These are phyloP conservation scores for Urocyon cinereoargenteus DNA, from an alignment of 2,797 vertebrate genomes.

Conservation along the genomic window DNA sequence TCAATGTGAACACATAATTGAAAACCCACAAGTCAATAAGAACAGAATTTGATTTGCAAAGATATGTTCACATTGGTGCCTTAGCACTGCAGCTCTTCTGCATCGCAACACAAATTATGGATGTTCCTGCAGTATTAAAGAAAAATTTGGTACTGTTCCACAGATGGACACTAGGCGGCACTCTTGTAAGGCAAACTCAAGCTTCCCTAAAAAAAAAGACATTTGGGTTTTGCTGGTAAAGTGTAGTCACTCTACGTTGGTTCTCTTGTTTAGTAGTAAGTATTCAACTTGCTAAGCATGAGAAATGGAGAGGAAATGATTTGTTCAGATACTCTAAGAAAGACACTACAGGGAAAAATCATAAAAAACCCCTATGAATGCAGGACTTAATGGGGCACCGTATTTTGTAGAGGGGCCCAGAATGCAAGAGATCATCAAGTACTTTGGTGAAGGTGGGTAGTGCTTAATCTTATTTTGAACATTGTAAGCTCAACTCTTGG, in stretches of 20 bases:
- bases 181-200: constrained; percentile 70
- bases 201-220: not conserved
- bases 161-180: not conserved
- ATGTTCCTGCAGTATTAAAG: not conserved
- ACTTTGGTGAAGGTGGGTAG: not conserved
- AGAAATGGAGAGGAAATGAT: constrained; percentile 62
- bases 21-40: not conserved
- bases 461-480: not conserved
- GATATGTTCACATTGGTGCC: not conserved
- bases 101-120: not conserved
- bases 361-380: constrained; percentile 15
- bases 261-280: constrained; percentile 42
- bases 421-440: constrained; percentile 12
- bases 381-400: constrained; percentile 21
- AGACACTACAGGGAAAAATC: constrained; percentile 13
- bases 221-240: not conserved
- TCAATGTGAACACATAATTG: not conserved
- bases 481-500: not conserved
- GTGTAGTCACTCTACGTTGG: not conserved
- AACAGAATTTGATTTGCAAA: not conserved
- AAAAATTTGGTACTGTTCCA: constrained; percentile 28
- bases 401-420: constrained; percentile 35
- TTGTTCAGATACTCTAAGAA: constrained; percentile 46
- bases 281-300: constrained; percentile 32
- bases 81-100: not conserved